Base-by-base conservation (phyloP, 2,113 vertebrate species). In the Ammospiza caudacuta region DNA sequence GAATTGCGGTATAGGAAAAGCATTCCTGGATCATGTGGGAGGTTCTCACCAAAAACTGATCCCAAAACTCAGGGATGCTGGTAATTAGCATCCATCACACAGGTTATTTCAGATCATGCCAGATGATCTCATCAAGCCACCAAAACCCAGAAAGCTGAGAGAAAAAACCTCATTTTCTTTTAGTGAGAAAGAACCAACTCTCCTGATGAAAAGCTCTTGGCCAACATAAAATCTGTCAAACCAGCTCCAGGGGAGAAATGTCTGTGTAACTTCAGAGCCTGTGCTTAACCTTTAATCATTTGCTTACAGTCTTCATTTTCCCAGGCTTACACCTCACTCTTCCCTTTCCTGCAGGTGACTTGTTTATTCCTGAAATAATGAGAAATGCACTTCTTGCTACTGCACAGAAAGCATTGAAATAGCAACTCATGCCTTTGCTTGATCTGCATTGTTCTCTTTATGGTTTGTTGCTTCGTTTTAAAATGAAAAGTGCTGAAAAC, bases 21-120 rank as follows among this genome's bases (percentile, higher is more conserved):
- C 17, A 54, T 46, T 39, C 5, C n/a, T 69, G 33, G 33, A 51
- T 46, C 19, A 10, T 0, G 0, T 28, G 22, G 12, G 47, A 57
- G 29, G 21, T 9, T 67, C 20, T 39, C 27, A 49, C 15, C 27
- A 75, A 62, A 84, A 61, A 18, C 6, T 28, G 17, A 52, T 24
- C 5, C 4, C 43, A 58, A 58, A 58, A 22, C 54, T 54, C 44
- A 8, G 5, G 23, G 64, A 24, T 47, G 47, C 31, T 73, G 23
- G 17, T 8, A 47, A 47, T 37, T 12, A 31, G 27, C 68, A 51
- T 29, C 54, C 8, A 9, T 43, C 54, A 41, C 28, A 46, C 0
- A 18, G 23, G 35, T 62, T 33, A 55, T 28, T 72, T 67, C 27
- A 57, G 69, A 66, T 73, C 39, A 24, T 27, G 15, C 18, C 39